A percentile compares a stretch with the other conserved stretches of the same genome.
Conservation (phyloP, 2,888 invertebrate genomes). For the Leptura quadrifasciata region DNA sequence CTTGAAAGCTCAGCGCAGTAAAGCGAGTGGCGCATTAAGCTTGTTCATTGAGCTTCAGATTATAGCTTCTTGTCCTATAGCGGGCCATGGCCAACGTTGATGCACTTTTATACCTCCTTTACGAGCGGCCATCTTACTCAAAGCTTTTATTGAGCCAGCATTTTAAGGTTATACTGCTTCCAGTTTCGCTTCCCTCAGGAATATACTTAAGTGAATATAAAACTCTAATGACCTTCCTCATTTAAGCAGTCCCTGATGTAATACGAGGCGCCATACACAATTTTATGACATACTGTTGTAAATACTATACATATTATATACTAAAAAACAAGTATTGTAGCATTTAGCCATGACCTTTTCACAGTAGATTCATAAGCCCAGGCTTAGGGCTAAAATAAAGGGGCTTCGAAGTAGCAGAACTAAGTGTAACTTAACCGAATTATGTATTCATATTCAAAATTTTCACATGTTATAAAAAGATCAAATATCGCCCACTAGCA, state of each 20-base stretch:
- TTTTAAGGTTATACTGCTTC: slow-evolving; percentile 53
- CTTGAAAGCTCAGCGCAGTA: slow-evolving; percentile 70
- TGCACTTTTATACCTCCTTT: slow-evolving; percentile 70
- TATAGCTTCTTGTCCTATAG: slow-evolving; percentile 70
- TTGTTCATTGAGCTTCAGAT: slow-evolving; percentile 70
- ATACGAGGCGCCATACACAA: not conserved
- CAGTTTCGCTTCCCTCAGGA: slow-evolving; percentile 51
- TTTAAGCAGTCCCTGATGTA: not conserved
- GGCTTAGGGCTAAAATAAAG: too few species aligned
- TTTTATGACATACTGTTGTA: too few species aligned
- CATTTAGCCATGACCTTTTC: too few species aligned
- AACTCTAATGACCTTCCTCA: slow-evolving; percentile 45
- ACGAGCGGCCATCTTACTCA: slow-evolving; percentile 70
- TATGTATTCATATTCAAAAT: too few species aligned
- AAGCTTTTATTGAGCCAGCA: slow-evolving; percentile 61
- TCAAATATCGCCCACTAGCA: too few species aligned
- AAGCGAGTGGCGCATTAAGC: slow-evolving; percentile 70
- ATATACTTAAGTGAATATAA: slow-evolving; percentile 56
- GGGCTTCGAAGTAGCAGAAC: too few species aligned
- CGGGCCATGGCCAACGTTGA: slow-evolving; percentile 66
- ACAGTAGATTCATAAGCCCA: too few species aligned
- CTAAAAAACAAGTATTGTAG: too few species aligned
- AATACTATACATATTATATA: too few species aligned
- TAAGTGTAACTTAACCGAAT: too few species aligned
- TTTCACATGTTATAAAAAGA: too few species aligned